Evolutionary conservation across 2,113 vertebrate species (phyloP).

Genomic region (Calyptommatus sinebrachiatus): DNA sequence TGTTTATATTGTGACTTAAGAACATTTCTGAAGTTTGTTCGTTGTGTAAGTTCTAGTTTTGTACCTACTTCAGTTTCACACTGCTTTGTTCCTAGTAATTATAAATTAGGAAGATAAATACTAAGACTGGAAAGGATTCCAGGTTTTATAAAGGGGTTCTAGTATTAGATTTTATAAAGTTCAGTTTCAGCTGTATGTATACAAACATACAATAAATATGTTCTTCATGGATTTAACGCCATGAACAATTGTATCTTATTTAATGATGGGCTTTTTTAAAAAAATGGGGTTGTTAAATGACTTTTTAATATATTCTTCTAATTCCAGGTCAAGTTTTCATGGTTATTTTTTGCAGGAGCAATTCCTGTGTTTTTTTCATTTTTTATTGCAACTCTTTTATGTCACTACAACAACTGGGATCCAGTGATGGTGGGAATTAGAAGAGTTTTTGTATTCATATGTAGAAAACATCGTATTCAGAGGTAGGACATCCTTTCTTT

Average conservation of each 20-base stretch:
- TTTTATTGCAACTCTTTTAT: slow-evolving; percentile 87
- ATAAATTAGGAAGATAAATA: not conserved
- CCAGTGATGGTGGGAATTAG: slow-evolving; percentile 92
- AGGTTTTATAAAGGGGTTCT: too few relatives aligned
- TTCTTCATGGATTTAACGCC: not conserved
- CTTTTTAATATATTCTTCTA: slow-evolving; percentile 34
- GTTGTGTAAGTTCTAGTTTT: not conserved
- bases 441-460: slow-evolving; percentile 89
- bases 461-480: slow-evolving; percentile 88
- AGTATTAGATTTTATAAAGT: not conserved
- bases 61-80: too few relatives aligned
- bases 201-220: not conserved
- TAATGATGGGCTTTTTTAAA: not conserved
- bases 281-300: not conserved
- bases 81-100: not conserved
- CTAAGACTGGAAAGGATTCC: not conserved
- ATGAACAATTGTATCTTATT: not conserved
- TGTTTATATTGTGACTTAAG: not conserved
- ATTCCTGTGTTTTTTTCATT: slow-evolving; percentile 94
- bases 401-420: slow-evolving; percentile 99
- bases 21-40: not conserved
- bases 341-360: slow-evolving; percentile 93
- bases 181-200: not conserved
- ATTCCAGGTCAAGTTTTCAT: slow-evolving; percentile 90
- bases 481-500: slow-evolving; percentile 72